Evolutionary conservation across 2,888 invertebrate species (phyloP).

Genomic region (Schizotus pectinicornis): DNA sequence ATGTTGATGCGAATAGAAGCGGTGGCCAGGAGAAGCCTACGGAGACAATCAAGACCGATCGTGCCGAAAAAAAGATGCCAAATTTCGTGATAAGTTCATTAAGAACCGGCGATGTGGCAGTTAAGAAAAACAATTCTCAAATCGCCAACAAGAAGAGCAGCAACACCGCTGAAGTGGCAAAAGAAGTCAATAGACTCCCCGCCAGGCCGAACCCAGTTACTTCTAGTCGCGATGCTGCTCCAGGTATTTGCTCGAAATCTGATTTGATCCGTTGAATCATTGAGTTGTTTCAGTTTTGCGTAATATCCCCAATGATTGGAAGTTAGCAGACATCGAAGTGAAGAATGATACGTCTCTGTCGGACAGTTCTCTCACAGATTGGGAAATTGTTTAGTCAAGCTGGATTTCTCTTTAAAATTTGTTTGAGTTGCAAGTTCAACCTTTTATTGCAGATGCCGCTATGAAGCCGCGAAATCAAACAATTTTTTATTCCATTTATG

Average conservation of each 20-base stretch:
- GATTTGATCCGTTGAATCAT: constrained; percentile 11
- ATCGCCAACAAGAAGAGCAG: background rate
- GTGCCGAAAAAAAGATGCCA: constrained; percentile 6
- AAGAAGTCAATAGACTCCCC: too few species aligned
- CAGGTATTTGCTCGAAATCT: constrained; percentile 29
- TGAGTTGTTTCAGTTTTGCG: constrained; percentile 58
- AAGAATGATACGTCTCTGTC: constrained; percentile 42
- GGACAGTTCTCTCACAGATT: constrained; percentile 52
- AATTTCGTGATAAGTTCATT: background rate
- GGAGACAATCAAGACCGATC: background rate
- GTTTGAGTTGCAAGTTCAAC: too few species aligned
- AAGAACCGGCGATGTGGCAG: too few species aligned
- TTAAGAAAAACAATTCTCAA: background rate
- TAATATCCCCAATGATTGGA: constrained; percentile 67
- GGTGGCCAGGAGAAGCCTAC: background rate
- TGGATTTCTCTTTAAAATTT: background rate
- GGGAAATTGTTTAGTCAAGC: constrained; percentile 52
- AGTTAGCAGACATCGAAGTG: constrained; percentile 60
- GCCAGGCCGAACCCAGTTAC: background rate
- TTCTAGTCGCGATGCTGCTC: constrained; percentile 19
- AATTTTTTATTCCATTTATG: too few species aligned
- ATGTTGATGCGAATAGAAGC: constrained; percentile 23
- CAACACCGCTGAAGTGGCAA: too few species aligned
- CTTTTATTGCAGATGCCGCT: too few species aligned
- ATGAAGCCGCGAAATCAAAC: too few species aligned